Conservation (phyloP, 2,797 vertebrate genomes). For the Eutrigla gurnardus region DNA sequence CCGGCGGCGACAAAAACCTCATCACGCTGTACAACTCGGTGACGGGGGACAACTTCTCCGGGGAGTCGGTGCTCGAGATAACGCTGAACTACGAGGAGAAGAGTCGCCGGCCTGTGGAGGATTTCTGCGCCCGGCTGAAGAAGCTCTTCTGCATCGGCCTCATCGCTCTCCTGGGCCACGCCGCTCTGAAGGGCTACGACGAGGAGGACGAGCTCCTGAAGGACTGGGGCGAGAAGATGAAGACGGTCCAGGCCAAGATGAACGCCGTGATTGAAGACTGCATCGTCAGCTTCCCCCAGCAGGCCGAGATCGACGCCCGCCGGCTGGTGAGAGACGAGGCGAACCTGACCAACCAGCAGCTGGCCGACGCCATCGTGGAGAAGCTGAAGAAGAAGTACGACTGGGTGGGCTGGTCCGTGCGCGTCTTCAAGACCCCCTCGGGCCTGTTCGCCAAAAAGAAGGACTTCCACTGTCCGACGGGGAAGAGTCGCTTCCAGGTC, state of each 20-base stretch:
- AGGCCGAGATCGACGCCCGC: constrained; percentile 77
- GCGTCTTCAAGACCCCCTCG: constrained; percentile 74
- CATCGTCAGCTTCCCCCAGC: constrained; percentile 80
- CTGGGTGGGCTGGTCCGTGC: constrained; percentile 86
- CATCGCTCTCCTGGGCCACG: constrained; percentile 83
- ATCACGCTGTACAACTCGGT: constrained; percentile 79
- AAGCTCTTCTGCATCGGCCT: constrained; percentile 86
- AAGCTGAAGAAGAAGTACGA: constrained; percentile 82
- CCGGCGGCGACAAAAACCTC: constrained; percentile 83
- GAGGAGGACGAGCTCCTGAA: constrained; percentile 80
- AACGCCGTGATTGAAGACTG: constrained; percentile 81
- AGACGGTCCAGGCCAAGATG: constrained; percentile 80
- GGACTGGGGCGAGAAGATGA: constrained; percentile 82
- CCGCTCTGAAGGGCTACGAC: constrained; percentile 76
- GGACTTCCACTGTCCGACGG: constrained; percentile 75
- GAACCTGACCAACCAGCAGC: constrained; percentile 72
- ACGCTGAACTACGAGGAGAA: constrained; percentile 84
- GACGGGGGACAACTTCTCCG: constrained; percentile 79
- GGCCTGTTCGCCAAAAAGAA: constrained; percentile 73
- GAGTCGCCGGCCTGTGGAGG: constrained; percentile 81
- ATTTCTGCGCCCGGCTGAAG: constrained; percentile 84
- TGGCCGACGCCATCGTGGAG: constrained; percentile 77
- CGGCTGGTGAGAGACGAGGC: constrained; percentile 76
- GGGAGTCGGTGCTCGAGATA: constrained; percentile 83
- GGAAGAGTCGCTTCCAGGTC: constrained; percentile 83